Conservation (phyloP, 1,140 invertebrate species). For the Aphelenchoides fujianensis region DNA sequence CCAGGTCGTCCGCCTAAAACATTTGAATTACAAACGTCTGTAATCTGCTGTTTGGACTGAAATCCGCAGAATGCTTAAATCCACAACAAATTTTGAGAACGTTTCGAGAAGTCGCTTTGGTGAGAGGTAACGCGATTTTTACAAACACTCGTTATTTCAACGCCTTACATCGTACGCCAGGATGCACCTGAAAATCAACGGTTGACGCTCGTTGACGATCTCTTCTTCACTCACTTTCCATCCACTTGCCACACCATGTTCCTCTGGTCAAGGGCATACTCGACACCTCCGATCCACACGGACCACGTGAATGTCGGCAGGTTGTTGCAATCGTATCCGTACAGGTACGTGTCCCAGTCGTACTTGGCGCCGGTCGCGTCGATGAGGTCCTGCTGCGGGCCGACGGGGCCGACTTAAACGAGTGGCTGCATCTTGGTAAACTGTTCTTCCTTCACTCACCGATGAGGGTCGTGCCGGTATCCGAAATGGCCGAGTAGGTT, state of each 20-base stretch:
- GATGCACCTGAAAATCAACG: too few species aligned
- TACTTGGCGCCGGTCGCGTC: background rate
- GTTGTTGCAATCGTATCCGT: background rate
- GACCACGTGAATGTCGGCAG: background rate
- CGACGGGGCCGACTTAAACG: background rate
- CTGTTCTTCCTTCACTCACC: too few species aligned
- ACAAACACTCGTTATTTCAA: too few species aligned
- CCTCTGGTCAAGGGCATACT: background rate
- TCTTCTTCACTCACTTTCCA: too few species aligned
- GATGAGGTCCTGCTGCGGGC: background rate
- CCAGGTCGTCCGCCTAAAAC: conserved; percentile 20
- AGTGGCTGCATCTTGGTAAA: too few species aligned
- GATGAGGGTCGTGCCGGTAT: conserved; percentile 17
- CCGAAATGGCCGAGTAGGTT: conserved; percentile 32
- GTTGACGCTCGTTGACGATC: too few species aligned
- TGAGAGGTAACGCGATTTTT: too few species aligned
- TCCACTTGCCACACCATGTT: background rate
- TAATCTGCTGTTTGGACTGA: too few species aligned
- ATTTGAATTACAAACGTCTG: too few species aligned
- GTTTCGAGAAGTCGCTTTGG: too few species aligned
- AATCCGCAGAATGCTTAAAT: too few species aligned
- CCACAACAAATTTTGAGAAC: too few species aligned
- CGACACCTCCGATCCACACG: background rate
- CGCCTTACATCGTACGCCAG: background rate
- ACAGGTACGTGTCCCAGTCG: background rate